Evolutionary conservation across 2,888 invertebrate genomes (phyloP).

Genomic region (Bombyx huttoni): DNA sequence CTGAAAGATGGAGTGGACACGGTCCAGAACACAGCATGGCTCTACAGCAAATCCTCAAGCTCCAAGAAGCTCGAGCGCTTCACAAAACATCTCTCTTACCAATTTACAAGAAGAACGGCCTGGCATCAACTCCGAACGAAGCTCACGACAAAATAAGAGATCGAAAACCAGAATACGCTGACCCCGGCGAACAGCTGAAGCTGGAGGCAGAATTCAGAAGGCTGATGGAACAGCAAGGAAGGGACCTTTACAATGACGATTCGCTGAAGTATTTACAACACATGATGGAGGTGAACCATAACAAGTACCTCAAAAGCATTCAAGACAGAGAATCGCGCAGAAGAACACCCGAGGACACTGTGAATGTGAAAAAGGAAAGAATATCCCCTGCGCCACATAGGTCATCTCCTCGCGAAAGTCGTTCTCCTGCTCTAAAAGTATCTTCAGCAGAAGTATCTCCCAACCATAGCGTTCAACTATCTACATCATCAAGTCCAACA

Average conservation of each 20-base stretch:
- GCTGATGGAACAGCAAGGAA: constrained; percentile 72
- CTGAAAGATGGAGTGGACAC: constrained; percentile 92
- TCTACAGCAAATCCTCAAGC: constrained; percentile 91
- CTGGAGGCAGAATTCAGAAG: constrained; percentile 71
- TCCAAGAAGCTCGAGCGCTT: constrained; percentile 87
- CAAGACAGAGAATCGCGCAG: constrained; percentile 44
- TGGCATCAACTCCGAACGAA: constrained; percentile 49
- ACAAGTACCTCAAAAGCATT: constrained; percentile 50
- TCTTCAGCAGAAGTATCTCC: constrained; percentile 56
- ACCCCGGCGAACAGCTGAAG: constrained; percentile 63
- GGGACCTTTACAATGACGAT: constrained; percentile 48
- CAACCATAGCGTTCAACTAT: constrained; percentile 44
- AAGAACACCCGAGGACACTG: constrained; percentile 20
- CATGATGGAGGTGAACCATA: constrained; percentile 58
- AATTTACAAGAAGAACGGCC: constrained; percentile 56
- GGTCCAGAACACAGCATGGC: constrained; percentile 93
- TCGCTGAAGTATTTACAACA: constrained; percentile 59
- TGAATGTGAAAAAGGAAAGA: constrained; percentile 42
- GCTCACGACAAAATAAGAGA: constrained; percentile 13
- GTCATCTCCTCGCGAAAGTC: constrained; percentile 32
- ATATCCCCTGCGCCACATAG: constrained; percentile 41
- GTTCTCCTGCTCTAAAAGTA: constrained; percentile 38
- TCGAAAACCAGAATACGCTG: constrained; percentile 45
- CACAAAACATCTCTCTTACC: constrained; percentile 71
- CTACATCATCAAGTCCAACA: constrained; percentile 62